A percentile compares a stretch with the other conserved stretches of the same genome.
Evolutionary conservation across 2,113 vertebrate species (phyloP).

Genomic region (Muscicapa adusta): DNA sequence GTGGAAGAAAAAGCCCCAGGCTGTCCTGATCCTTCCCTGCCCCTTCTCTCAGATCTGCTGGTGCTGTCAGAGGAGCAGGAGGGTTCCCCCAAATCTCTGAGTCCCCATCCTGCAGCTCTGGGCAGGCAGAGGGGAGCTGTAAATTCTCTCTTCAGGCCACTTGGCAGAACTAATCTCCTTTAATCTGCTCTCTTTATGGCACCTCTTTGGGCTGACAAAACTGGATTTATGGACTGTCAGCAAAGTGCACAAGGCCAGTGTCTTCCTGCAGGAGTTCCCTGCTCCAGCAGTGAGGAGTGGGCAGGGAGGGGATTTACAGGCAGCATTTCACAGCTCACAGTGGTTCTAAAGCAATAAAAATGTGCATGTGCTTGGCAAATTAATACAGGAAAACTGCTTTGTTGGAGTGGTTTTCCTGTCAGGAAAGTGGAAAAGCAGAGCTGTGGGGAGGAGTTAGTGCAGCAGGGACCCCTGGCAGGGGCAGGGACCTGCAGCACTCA

Average conservation of each 20-base stretch:
- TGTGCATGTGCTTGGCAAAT: fast-evolving
- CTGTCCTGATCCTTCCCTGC: fast-evolving
- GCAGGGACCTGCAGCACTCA: fast-evolving
- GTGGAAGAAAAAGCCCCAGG: fast-evolving
- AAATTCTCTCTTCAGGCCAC: constrained; percentile 5
- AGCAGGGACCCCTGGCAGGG: fast-evolving
- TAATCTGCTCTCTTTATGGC: constrained; percentile 41
- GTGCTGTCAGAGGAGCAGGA: not conserved
- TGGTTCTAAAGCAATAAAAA: not conserved
- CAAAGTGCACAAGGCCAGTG: not conserved
- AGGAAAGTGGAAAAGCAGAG: not conserved
- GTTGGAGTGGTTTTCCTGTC: not conserved
- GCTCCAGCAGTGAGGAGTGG: fast-evolving
- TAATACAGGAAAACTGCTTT: not conserved
- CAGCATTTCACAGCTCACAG: not conserved
- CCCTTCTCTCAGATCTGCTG: not conserved
- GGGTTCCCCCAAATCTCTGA: not conserved
- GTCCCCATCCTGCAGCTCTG: not conserved
- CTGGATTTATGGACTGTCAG: constrained; percentile 38
- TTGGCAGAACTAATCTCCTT: constrained; percentile 51
- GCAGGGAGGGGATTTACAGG: not conserved
- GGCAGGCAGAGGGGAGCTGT: not conserved
- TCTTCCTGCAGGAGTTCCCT: not conserved
- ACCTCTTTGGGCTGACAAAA: constrained; percentile 5
- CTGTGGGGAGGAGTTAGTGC: fast-evolving